These are phyloP conservation scores for Poecile montanus DNA, from an alignment of 2,797 vertebrate genomes.

Conservation along the genomic window DNA sequence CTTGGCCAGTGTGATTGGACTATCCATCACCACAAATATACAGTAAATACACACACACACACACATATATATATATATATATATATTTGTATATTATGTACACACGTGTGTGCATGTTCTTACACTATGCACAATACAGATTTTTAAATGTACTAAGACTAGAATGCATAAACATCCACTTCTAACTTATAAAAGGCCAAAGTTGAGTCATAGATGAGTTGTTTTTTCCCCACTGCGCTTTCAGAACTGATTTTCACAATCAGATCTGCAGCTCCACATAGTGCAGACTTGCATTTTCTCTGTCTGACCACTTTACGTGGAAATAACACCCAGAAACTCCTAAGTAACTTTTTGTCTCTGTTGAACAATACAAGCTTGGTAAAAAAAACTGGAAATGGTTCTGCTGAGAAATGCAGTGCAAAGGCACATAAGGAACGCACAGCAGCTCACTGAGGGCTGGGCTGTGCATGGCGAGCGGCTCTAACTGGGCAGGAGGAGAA, in stretches of 20 bases:
- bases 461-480: rapidly evolving
- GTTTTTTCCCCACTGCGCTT: background rate
- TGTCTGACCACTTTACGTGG: background rate
- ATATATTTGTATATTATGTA: rapidly evolving
- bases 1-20: background rate
- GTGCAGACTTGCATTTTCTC: background rate
- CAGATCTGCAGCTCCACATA: background rate
- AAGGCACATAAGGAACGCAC: rapidly evolving
- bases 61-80: no score
- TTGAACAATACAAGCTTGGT: background rate
- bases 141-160: background rate
- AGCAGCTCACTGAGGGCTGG: background rate
- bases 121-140: background rate
- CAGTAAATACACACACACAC: background rate
- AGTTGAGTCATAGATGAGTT: rapidly evolving
- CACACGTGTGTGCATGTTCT: background rate
- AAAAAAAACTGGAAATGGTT: background rate
- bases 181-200: background rate
- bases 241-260: background rate
- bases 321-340: background rate
- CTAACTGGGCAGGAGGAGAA: rapidly evolving
- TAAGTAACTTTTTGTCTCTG: background rate
- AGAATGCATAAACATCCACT: background rate
- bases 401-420: background rate
- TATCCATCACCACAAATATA: background rate